Evolutionary conservation across 1,140 invertebrate genomes (phyloP).

Genomic region (Tetragonula clypearis): DNA sequence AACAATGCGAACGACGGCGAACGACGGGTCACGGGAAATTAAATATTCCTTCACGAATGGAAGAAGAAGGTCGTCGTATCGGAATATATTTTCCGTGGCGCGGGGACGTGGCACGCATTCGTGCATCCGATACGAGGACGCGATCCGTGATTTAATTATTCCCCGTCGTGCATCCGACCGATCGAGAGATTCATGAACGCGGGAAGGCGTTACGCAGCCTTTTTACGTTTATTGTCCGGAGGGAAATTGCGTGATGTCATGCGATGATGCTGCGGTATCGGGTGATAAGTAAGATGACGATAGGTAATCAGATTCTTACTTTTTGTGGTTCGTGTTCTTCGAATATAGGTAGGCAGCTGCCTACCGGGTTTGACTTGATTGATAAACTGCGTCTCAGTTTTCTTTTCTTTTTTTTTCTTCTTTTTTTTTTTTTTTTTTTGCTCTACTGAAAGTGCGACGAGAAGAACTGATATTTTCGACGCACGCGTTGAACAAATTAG

Average conservation of each 20-base stretch:
- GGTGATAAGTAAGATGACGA: neutral
- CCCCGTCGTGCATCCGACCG: neutral
- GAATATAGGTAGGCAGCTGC: neutral
- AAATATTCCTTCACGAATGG: slow-evolving; percentile 38
- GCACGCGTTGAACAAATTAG: neutral
- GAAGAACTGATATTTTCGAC: neutral
- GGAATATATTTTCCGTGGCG: slow-evolving; percentile 38
- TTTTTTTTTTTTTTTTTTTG: neutral
- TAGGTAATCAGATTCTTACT: neutral
- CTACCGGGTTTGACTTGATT: neutral
- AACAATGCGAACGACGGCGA: slow-evolving; percentile 36
- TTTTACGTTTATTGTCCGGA: neutral
- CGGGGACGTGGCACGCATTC: slow-evolving; percentile 29
- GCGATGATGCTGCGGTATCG: neutral
- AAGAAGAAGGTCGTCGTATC: slow-evolving; percentile 42
- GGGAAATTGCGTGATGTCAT: too few relatives aligned
- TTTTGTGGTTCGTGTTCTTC: neutral
- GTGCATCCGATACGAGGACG: neutral
- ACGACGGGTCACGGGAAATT: slow-evolving; percentile 32
- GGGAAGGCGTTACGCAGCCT: neutral
- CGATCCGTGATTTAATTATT: slow-evolving; percentile 31
- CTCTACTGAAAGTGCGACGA: neutral
- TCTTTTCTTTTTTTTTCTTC: neutral
- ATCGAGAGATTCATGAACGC: neutral
- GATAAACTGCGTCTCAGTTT: neutral